A percentile compares a stretch with the other conserved stretches of the same genome.
These are phyloP conservation scores for Teleiodes luculella DNA, from an alignment of 2,888 invertebrate genomes.

Conservation along the genomic window DNA sequence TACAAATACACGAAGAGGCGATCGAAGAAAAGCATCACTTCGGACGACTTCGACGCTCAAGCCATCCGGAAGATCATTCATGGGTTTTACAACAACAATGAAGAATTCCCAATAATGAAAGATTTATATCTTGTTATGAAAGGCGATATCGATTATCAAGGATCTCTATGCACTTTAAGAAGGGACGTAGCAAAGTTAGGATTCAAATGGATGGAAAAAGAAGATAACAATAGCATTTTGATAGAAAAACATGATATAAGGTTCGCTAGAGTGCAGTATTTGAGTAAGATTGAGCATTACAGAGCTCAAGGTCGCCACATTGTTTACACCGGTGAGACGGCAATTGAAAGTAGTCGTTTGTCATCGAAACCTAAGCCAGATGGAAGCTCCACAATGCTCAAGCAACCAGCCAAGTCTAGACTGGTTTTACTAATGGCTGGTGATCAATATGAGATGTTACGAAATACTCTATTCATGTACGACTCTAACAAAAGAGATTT, in stretches of 20 bases:
- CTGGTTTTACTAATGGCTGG: constrained; percentile 33
- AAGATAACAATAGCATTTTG: constrained; percentile 34
- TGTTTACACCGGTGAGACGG: constrained; percentile 34
- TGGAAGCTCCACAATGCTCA: constrained; percentile 33
- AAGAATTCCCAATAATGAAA: constrained; percentile 37
- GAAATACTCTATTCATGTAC: constrained; percentile 32
- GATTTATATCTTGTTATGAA: constrained; percentile 36
- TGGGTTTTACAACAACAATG: constrained; percentile 35
- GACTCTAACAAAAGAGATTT: constrained; percentile 34
- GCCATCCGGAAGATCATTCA: constrained; percentile 35
- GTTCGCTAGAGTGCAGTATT: constrained; percentile 34
- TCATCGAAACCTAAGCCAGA: constrained; percentile 34
- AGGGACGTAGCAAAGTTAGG: constrained; percentile 35
- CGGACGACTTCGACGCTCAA: constrained; percentile 33
- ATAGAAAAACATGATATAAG: constrained; percentile 37
- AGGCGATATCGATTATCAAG: constrained; percentile 36
- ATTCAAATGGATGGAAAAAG: constrained; percentile 38
- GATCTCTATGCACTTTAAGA: constrained; percentile 34
- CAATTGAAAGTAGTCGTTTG: constrained; percentile 33
- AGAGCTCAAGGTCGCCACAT: constrained; percentile 32
- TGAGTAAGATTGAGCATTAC: constrained; percentile 35
- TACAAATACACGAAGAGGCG: constrained; percentile 24
- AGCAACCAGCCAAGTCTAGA: constrained; percentile 35
- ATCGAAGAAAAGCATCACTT: constrained; percentile 30
- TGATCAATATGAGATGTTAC: constrained; percentile 29